Percentiles rank a stretch among this genome's conserved stretches.
Conservation (phyloP, 2,113 vertebrate genomes). For the Lagopus muta region DNA sequence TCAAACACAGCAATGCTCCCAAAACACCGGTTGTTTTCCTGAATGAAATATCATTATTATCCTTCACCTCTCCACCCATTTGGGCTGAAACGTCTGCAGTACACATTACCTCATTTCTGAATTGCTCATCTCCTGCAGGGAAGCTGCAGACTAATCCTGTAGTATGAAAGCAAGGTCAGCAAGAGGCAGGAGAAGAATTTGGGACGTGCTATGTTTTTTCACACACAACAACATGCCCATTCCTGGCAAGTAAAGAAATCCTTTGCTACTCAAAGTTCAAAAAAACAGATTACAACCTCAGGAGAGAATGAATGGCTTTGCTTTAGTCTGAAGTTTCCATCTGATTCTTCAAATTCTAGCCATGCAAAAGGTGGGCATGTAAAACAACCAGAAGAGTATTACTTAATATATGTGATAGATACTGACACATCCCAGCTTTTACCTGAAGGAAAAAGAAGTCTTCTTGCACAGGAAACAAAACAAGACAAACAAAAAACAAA, state of each 20-base stretch:
- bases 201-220: neutral
- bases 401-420: neutral
- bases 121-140: neutral
- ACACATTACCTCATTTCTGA: conserved; percentile 1
- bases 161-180: neutral
- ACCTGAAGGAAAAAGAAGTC: neutral
- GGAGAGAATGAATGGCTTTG: neutral
- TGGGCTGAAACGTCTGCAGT: neutral
- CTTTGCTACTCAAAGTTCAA: neutral
- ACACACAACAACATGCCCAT: neutral
- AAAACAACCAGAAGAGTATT: neutral
- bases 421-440: neutral
- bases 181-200: neutral
- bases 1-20: neutral
- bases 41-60: conserved; percentile 26
- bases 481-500: too few species aligned
- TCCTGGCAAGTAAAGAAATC: neutral
- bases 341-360: neutral
- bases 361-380: neutral
- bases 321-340: neutral
- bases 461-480: neutral
- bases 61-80: neutral
- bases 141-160: neutral
- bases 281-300: neutral
- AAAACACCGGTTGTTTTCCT: neutral